Evolutionary conservation across 2,888 invertebrate genomes (phyloP).

Genomic region (Patella pellucida): DNA sequence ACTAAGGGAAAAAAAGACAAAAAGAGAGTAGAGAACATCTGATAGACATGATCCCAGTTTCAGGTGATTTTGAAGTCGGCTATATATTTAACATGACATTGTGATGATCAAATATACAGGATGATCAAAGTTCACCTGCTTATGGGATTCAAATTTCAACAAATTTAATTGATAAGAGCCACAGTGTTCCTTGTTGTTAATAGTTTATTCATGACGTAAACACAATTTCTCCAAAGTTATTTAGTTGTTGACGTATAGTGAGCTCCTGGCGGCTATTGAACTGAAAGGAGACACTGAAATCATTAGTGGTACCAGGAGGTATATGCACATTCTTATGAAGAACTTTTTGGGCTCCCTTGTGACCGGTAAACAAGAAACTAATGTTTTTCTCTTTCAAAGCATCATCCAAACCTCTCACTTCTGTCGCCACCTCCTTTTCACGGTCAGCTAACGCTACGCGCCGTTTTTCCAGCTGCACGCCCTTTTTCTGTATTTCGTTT

Average conservation of each 20-base stretch:
- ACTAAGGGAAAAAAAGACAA: too few species aligned
- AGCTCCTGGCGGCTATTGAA: slow-evolving; percentile 57
- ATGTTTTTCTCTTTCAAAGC: slow-evolving; percentile 58
- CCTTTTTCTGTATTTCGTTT: slow-evolving; percentile 57
- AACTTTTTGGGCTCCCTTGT: slow-evolving; percentile 53
- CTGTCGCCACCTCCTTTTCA: slow-evolving; percentile 47
- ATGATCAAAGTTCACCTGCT: too few species aligned
- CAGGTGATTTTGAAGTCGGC: too few species aligned
- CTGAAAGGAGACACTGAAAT: slow-evolving; percentile 60
- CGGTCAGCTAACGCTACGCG: slow-evolving; percentile 49
- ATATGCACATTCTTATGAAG: slow-evolving; percentile 50
- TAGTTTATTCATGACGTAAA: slow-evolving; percentile 32
- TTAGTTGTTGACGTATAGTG: slow-evolving; percentile 49
- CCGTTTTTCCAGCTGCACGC: slow-evolving; percentile 52
- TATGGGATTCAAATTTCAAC: too few species aligned
- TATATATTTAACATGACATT: too few species aligned
- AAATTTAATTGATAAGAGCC: too few species aligned
- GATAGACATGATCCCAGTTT: too few species aligned
- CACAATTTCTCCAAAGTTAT: slow-evolving; percentile 56
- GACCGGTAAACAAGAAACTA: slow-evolving; percentile 57
- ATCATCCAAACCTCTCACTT: slow-evolving; percentile 47
- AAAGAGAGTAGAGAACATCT: too few species aligned
- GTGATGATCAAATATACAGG: too few species aligned
- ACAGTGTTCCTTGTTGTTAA: too few species aligned
- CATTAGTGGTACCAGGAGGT: slow-evolving; percentile 52